Base-by-base conservation (phyloP, 2,797 vertebrate genomes). In the Sebastes jordani region DNA sequence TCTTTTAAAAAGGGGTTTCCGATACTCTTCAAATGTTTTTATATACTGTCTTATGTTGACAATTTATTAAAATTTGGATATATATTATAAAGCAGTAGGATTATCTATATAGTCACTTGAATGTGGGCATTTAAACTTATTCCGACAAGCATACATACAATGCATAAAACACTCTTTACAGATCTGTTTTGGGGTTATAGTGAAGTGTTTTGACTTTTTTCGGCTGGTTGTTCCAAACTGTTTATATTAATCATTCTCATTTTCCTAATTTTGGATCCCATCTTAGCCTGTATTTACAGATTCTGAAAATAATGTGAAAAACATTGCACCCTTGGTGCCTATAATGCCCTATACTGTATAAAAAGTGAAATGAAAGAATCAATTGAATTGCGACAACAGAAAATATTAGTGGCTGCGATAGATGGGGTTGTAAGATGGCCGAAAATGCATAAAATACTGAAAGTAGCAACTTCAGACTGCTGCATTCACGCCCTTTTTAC, bases 191-290 rank as follows among this genome's bases (percentile, higher is more conserved):
- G 2, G 4, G 11, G 7, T 64, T 7, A 22, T 30, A 23, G 4
- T 11, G 10, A 32, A 6, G 18, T 61, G 32, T 67, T 78, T 49
- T 25, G 1, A 54, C 2, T 65, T 38, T 11, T 29, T 55, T 66
- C 0, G 0, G 32, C 8, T 58, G 11, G 0, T 52, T 74, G 10
- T n/a, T 60, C 0, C 38, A 62, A 16, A 18, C 3, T n/a, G 1
- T 58, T 76, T 16, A 6, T 38, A 30, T 16, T 2, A 36, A n/a
- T 25, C 2, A 14, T 58, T 69, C 6, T 38, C 1, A 58, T 73
- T 38, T 74, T 56, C 2, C 0, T 14, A 30, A 25, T 64, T 59
- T 32, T 38, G 2, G 1, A 10, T 16, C 22, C 8, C 14, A 1
- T 42, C 60, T 10, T 4, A 27, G 25, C 8, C 25, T 59, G 7